Evolutionary conservation across 2,888 invertebrate genomes (phyloP).

Genomic region (Dynastes grantii): DNA sequence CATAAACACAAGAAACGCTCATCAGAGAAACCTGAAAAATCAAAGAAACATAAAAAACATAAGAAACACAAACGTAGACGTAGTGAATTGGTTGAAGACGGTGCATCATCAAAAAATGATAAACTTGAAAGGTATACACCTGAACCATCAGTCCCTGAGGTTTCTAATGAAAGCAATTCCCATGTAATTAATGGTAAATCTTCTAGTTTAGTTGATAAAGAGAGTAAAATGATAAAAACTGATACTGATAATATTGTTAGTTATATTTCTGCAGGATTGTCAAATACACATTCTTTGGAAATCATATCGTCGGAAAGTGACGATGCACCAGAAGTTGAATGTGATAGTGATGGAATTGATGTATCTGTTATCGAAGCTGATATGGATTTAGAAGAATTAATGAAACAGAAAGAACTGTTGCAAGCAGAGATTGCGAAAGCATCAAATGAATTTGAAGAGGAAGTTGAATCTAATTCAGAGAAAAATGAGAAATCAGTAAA

Average conservation of each 20-base stretch:
- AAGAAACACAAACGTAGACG: conserved; percentile 75
- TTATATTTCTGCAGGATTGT: conserved; percentile 71
- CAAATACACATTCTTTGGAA: conserved; percentile 72
- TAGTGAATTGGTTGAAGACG: conserved; percentile 69
- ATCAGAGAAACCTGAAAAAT: conserved; percentile 72
- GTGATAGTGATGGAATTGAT: conserved; percentile 80
- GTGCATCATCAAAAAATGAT: conserved; percentile 64
- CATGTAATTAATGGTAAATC: conserved; percentile 65
- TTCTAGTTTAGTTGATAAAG: conserved; percentile 54
- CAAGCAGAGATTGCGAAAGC: conserved; percentile 88
- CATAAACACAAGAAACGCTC: conserved; percentile 73
- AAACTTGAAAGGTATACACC: conserved; percentile 68
- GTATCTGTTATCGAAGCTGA: conserved; percentile 87
- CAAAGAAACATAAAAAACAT: conserved; percentile 79
- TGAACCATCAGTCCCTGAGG: conserved; percentile 61
- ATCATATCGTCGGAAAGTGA: conserved; percentile 81
- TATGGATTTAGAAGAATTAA: conserved; percentile 89
- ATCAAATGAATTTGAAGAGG: conserved; percentile 74
- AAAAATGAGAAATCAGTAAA: conserved; percentile 69
- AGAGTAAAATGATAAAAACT: conserved; percentile 65
- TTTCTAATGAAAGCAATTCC: conserved; percentile 61
- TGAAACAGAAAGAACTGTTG: conserved; percentile 89
- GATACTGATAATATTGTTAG: conserved; percentile 72
- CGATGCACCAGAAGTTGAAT: conserved; percentile 76
- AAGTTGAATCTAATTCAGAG: conserved; percentile 55